These are phyloP conservation scores for Onychostoma macrolepis DNA, from an alignment of 2,113 vertebrate genomes.

Conservation along the genomic window DNA sequence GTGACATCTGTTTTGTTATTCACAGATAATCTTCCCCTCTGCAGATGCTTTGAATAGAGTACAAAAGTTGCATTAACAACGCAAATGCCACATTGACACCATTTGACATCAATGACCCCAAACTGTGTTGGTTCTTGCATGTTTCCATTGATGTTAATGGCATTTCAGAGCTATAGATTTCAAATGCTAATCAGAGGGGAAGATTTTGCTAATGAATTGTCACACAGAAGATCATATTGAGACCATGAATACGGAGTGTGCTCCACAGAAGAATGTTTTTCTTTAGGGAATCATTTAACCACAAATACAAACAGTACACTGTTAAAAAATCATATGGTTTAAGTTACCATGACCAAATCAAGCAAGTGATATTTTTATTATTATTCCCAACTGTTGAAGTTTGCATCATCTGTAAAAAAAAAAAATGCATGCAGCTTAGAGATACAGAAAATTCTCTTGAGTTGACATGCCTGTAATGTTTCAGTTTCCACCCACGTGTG, in stretches of 20 bases:
- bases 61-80: too few relatives aligned
- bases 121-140: neutral
- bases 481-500: constrained; percentile 82
- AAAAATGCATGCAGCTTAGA: neutral
- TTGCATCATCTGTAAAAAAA: neutral
- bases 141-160: too few relatives aligned
- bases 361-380: neutral
- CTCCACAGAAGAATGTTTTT: neutral
- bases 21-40: too few relatives aligned
- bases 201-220: too few relatives aligned
- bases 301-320: neutral
- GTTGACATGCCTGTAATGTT: neutral
- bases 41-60: too few relatives aligned
- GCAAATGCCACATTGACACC: neutral
- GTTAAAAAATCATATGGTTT: neutral
- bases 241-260: too few relatives aligned
- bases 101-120: neutral
- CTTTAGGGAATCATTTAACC: neutral
- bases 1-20: neutral
- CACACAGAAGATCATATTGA: too few relatives aligned
- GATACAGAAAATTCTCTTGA: neutral
- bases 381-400: neutral
- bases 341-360: neutral
- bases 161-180: too few relatives aligned
- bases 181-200: too few relatives aligned